Conservation (phyloP, 1,140 invertebrate genomes). For the Platyscapa corneri region DNA sequence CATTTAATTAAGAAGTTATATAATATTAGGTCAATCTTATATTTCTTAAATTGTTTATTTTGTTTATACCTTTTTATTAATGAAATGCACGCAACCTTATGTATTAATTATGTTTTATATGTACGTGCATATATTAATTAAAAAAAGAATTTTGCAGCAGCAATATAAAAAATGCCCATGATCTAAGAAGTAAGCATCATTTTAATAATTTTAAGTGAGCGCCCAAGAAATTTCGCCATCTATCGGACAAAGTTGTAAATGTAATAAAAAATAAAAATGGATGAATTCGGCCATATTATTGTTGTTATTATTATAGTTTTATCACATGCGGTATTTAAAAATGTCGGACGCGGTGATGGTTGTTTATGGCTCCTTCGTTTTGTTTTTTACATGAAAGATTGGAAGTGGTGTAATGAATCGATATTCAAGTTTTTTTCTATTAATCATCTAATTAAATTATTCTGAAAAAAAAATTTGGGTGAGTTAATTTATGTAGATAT, state of each 20-base stretch:
- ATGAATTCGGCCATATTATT: constrained; percentile 9
- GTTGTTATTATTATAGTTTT: constrained; percentile 22
- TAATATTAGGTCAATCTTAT: no score
- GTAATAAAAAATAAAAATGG: not conserved
- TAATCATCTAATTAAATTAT: not conserved
- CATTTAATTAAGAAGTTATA: no score
- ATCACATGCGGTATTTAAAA: constrained; percentile 50
- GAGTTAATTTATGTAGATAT: not conserved
- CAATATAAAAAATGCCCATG: no score
- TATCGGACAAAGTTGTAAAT: not conserved
- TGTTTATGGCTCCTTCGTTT: not conserved
- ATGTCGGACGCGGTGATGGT: constrained; percentile 43
- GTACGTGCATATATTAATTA: no score
- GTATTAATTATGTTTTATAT: no score
- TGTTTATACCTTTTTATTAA: no score
- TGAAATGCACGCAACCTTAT: no score
- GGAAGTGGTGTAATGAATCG: not conserved
- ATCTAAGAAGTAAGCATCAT: no score
- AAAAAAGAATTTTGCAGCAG: no score
- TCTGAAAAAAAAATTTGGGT: not conserved
- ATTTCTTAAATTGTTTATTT: no score
- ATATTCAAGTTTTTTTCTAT: not conserved
- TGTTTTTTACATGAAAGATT: not conserved
- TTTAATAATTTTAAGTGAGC: not conserved
- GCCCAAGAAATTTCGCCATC: not conserved